Base-by-base conservation (phyloP, 2,888 invertebrate species). In the Luffia ferchaultella region DNA sequence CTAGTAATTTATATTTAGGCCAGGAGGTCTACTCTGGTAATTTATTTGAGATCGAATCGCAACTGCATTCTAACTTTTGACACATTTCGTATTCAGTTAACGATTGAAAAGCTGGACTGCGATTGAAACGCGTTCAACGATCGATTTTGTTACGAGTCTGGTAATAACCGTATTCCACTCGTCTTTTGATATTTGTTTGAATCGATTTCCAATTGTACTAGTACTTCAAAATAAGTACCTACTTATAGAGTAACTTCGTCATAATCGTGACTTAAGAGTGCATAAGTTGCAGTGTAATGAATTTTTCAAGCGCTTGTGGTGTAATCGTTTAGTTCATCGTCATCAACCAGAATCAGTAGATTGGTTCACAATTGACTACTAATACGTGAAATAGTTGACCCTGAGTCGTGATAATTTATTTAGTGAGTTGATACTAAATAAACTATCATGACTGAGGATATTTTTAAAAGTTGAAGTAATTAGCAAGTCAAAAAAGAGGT, bases 221-320 rank as follows among this genome's bases (percentile, higher is more conserved):
- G 30, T 30, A 30, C 5, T 7, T 7, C 12, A 30, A 30, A 30
- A 30, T 30, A 30, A 12, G 12, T 7, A n/a, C n/a, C n/a, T 30
- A 7, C 5, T 30, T 30, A 30, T 30, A 12, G 30, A 30, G 12
- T 7, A 30, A 12, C 30, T 30, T 30, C 30, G 30, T 30, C 30
- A 30, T n/a, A n/a, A n/a, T n/a, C n/a, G n/a, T n/a, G n/a, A n/a
- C n/a, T n/a, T n/a, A n/a, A n/a, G n/a, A n/a, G n/a, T n/a, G n/a
- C n/a, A n/a, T n/a, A 76, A 76, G 67, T 76, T 68, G 61, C 64
- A 9, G 41, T 43, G 15, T 43, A 5, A 12, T 43, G 7, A 16
- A 43, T 16, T 43, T n/a, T n/a, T n/a, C 69, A 72, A 73, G n/a
- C n/a, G n/a, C n/a, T n/a, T n/a, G n/a, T n/a, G n/a, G n/a, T n/a